These are phyloP conservation scores for Megatriorchis doriae DNA, from an alignment of 2,113 vertebrate genomes.

Conservation along the genomic window DNA sequence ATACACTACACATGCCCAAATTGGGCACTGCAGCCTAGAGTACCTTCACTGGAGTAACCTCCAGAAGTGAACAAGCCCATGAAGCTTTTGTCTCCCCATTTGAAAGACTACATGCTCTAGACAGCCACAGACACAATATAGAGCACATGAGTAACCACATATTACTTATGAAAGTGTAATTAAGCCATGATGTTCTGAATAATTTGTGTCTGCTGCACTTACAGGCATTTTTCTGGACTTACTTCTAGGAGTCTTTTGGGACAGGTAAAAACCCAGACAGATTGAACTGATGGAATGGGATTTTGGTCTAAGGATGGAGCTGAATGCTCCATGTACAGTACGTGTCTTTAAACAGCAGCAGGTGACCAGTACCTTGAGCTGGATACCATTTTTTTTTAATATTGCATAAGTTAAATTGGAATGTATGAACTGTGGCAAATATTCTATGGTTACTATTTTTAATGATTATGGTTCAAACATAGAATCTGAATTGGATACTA, in stretches of 20 bases:
- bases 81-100: not conserved
- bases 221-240: not conserved
- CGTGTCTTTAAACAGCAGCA: not conserved
- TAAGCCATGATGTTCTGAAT: not conserved
- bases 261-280: not conserved
- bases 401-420: not conserved
- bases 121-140: not conserved
- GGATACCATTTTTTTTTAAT: not conserved
- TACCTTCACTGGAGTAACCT: not conserved
- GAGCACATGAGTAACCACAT: not conserved
- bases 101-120: not conserved
- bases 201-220: not conserved
- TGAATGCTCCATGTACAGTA: not conserved
- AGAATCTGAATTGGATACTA: not conserved
- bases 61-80: not conserved
- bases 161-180: not conserved
- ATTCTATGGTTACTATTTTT: not conserved
- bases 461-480: not conserved
- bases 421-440: not conserved
- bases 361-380: not conserved
- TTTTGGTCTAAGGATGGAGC: not conserved
- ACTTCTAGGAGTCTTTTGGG: not conserved
- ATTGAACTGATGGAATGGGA: not conserved
- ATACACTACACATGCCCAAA: not conserved
- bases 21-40: accelerated